These are phyloP conservation scores for Lithobates sylvaticus DNA, from an alignment of 2,797 vertebrate genomes.

Conservation along the genomic window DNA sequence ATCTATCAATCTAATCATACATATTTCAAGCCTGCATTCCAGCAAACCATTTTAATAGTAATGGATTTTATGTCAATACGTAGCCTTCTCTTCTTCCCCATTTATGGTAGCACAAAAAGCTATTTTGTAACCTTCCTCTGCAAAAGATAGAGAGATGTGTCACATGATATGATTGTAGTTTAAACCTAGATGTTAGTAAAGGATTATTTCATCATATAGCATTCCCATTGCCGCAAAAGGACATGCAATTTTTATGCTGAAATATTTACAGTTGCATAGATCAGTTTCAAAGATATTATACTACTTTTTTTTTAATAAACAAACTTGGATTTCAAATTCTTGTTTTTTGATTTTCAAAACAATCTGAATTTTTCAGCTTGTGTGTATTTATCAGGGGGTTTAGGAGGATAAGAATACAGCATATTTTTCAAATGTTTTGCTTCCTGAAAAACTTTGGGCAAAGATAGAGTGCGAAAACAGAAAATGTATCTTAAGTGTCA, in stretches of 20 bases:
- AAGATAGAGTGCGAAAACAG: no score
- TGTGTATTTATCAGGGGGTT: no score
- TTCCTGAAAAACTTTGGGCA: no score
- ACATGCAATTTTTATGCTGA: no score
- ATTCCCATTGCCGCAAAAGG: no score
- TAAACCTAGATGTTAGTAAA: not conserved
- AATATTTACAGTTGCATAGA: not conserved
- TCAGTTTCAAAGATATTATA: not conserved
- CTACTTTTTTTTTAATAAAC: no score
- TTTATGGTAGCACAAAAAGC: not conserved
- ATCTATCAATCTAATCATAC: no score
- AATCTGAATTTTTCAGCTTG: not conserved
- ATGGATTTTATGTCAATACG: not conserved
- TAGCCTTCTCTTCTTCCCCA: not conserved
- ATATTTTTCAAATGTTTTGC: no score
- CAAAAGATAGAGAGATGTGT: not conserved
- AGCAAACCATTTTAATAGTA: not conserved
- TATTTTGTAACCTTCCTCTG: not conserved
- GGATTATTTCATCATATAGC: no score
- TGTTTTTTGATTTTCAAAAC: not conserved
- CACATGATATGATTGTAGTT: not conserved
- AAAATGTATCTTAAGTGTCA: no score
- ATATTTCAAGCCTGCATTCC: no score
- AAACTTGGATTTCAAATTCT: not conserved
- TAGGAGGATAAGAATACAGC: no score